phyloP scores from a whole-genome alignment of 92 coral and sea anemone species.

The Porites cylindrica region DNA sequence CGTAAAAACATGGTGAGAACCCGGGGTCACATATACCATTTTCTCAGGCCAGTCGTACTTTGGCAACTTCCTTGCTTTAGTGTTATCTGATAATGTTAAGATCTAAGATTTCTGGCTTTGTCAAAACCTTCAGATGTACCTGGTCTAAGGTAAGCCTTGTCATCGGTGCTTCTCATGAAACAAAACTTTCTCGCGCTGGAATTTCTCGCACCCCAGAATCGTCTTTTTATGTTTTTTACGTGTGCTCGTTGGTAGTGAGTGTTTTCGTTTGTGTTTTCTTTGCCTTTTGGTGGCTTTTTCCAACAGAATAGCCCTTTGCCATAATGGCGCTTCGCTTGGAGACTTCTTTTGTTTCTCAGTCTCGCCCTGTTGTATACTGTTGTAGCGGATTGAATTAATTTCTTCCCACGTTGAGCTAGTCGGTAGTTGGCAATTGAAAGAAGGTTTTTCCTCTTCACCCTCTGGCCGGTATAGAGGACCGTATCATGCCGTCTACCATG shows the following conservation, averaged over 20 bases:
- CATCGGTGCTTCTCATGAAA: not conserved
- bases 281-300: not conserved
- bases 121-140: not conserved
- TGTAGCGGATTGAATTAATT: constrained; percentile 54
- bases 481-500: constrained; percentile 79
- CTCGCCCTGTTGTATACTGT: constrained; percentile 52
- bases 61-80: too few species aligned
- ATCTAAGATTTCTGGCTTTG: too few species aligned
- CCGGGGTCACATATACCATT: too few species aligned
- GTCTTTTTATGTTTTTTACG: not conserved
- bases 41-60: too few species aligned
- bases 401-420: too few species aligned
- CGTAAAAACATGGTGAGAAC: not conserved
- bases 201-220: too few species aligned
- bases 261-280: not conserved
- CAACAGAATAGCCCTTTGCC: too few species aligned
- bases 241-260: constrained; percentile 3
- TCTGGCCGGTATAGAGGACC: constrained; percentile 50
- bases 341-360: constrained; percentile 43
- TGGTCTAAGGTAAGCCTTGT: constrained; percentile 1
- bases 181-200: not conserved
- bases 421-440: not conserved
- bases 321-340: constrained; percentile 33
- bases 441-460: constrained; percentile 39
- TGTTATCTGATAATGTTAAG: too few species aligned